phyloP scores from a whole-genome alignment of 2,888 invertebrate genomes.

The Epicampocera succincta region DNA sequence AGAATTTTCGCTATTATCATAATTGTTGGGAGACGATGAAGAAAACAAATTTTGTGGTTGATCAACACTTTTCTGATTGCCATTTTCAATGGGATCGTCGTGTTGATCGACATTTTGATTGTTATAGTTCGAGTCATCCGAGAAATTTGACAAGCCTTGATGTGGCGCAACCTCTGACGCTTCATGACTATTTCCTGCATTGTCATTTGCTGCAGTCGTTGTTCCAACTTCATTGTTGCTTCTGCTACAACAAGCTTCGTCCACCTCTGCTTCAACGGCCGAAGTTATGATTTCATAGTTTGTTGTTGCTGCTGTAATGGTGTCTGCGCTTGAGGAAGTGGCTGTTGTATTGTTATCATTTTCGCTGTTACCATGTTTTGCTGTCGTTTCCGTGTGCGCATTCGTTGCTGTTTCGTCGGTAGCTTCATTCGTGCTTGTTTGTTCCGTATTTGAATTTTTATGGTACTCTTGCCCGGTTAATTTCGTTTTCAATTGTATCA shows the following conservation, averaged over 20 bases:
- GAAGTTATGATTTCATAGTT: constrained; percentile 36
- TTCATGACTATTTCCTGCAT: not conserved
- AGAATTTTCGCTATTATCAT: constrained; percentile 5
- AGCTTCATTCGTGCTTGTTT: not conserved
- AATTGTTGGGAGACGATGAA: constrained; percentile 19
- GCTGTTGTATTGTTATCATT: constrained; percentile 1
- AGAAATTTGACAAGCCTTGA: constrained; percentile 11
- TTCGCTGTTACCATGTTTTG: constrained; percentile 18
- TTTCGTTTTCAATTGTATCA: constrained; percentile 63
- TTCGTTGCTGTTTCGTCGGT: not conserved
- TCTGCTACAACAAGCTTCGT: not conserved
- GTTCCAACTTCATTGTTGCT: not conserved
- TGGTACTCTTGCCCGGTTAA: constrained; percentile 20
- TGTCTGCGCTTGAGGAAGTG: not conserved
- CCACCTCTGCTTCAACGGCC: not conserved
- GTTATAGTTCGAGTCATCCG: constrained; percentile 44
- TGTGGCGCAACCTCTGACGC: constrained; percentile 8
- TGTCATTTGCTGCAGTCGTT: not conserved
- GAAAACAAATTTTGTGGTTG: constrained; percentile 8
- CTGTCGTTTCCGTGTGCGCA: not conserved
- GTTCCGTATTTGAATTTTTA: not conserved
- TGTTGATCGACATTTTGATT: constrained; percentile 19
- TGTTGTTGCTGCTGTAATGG: not conserved
- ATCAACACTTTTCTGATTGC: not conserved
- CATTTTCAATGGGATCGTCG: not conserved